Base-by-base conservation (phyloP, 2,888 invertebrate species). In the Koerneria pararmatus region DNA sequence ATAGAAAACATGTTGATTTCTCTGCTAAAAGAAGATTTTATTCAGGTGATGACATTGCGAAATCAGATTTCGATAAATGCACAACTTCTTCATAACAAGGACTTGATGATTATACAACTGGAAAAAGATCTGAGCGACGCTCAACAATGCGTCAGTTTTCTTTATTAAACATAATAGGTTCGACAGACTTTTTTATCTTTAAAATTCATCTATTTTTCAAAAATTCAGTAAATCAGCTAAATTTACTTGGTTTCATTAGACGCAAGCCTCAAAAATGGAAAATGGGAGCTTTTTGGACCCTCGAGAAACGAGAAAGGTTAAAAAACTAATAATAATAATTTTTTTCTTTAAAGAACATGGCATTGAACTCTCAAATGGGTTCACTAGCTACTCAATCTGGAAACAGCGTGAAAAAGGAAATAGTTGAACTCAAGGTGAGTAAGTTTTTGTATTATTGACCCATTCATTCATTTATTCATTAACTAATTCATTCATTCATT, bases 91-190 rank as follows among this genome's bases (percentile, higher is more conserved):
- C 8, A 34, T 34, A 63, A 63, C 31, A 63, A 63, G n/a, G 63
- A 63, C 31, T n/a, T 37, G 19, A 19, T 74, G 22, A 71, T 76
- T 41, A 64, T 67, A 32, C 49, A 71, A 68, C 66, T 76, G 24
- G 74, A 75, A 63, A 69, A 68, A 41, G 73, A 76, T 64, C 65
- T 76, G 31, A 71, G 71, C 32, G 73, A 74, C 66, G 74, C 76
- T 22, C 76, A 76, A 48, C 61, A 67, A 54, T 74, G 74, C 62
- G 76, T 76, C 64, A 65, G 72, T 70, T 0, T 29, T 24, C n/a
- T 8, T 4, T 11, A 41, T 22, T 8, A 6, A 35, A 34, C n/a
- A n/a, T n/a, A n/a, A n/a, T n/a, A n/a, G n/a, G n/a, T n/a, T n/a
- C n/a, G n/a, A n/a, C n/a, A n/a, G n/a, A n/a, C n/a, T n/a, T n/a